Conservation (phyloP, 2,888 invertebrate species). For the Neoaliturus tenellus region DNA sequence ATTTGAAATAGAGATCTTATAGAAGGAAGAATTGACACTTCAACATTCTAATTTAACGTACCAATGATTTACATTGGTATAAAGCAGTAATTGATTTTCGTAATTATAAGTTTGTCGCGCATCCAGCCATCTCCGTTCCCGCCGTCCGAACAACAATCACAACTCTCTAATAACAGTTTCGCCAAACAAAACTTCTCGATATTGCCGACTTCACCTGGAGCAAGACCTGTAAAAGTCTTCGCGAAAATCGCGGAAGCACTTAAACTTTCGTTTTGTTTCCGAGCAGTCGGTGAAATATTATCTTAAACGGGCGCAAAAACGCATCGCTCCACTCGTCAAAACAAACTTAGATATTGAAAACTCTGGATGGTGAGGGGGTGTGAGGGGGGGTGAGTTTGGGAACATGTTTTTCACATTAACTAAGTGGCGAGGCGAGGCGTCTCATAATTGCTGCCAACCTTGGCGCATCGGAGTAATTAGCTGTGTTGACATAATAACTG, state of each 20-base stretch:
- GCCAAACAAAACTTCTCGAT: not conserved
- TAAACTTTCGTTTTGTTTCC: conserved; percentile 48
- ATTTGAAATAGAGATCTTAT: too few species aligned
- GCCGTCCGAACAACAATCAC: too few species aligned
- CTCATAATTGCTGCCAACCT: conserved; percentile 10
- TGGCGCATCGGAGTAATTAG: not conserved
- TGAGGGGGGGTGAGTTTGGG: conserved; percentile 32
- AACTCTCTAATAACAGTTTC: too few species aligned
- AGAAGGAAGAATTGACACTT: too few species aligned
- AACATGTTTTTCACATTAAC: conserved; percentile 63
- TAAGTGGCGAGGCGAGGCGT: conserved; percentile 59
- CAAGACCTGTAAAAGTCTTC: not conserved
- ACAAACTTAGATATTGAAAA: conserved; percentile 47
- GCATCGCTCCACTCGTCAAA: conserved; percentile 36
- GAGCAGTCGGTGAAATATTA: conserved; percentile 13
- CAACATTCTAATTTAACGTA: too few species aligned
- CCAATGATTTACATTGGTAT: too few species aligned
- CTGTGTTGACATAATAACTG: not conserved
- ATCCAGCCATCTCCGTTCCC: too few species aligned
- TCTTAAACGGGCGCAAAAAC: conserved; percentile 18
- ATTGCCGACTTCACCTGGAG: not conserved
- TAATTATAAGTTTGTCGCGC: too few species aligned
- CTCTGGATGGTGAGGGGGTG: conserved; percentile 31
- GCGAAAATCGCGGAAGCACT: conserved; percentile 35
- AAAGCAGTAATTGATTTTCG: too few species aligned